phyloP scores from a whole-genome alignment of 2,113 vertebrate species.

The Saguinus imperator region DNA sequence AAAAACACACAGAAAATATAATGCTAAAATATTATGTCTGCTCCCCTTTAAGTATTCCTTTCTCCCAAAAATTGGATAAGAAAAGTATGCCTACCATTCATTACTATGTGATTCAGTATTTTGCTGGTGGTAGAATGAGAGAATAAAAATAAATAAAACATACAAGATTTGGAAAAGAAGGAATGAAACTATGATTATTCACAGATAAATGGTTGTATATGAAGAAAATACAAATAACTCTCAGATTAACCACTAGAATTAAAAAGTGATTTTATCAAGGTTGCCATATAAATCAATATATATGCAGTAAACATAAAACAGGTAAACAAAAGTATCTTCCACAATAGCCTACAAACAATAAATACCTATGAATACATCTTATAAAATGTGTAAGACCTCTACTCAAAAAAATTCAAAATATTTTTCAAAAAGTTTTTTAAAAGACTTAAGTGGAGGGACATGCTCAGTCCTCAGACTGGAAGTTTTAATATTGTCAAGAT shows the following conservation, averaged over 20 bases:
- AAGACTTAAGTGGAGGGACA: not conserved
- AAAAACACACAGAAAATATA: not conserved
- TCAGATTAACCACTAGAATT: conserved; percentile 19
- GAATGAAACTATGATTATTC: not conserved
- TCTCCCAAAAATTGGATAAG: not conserved
- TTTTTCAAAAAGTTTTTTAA: not conserved
- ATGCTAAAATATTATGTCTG: not conserved
- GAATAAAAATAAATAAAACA: not conserved
- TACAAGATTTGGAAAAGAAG: not conserved
- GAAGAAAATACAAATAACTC: not conserved
- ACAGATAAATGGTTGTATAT: not conserved
- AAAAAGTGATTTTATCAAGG: conserved; percentile 29
- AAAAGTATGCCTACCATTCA: not conserved
- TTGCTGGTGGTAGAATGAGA: not conserved
- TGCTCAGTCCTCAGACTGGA: not conserved
- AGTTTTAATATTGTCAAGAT: not conserved
- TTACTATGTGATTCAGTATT: not conserved
- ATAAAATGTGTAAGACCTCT: not conserved
- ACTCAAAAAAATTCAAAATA: not conserved
- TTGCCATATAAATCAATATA: not conserved
- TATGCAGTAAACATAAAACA: not conserved
- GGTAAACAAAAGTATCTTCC: not conserved
- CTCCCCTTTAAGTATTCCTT: too few species aligned
- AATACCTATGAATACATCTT: not conserved
- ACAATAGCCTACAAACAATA: not conserved